Conservation (phyloP, 1,140 invertebrate genomes). For the Pararge aegeria region DNA sequence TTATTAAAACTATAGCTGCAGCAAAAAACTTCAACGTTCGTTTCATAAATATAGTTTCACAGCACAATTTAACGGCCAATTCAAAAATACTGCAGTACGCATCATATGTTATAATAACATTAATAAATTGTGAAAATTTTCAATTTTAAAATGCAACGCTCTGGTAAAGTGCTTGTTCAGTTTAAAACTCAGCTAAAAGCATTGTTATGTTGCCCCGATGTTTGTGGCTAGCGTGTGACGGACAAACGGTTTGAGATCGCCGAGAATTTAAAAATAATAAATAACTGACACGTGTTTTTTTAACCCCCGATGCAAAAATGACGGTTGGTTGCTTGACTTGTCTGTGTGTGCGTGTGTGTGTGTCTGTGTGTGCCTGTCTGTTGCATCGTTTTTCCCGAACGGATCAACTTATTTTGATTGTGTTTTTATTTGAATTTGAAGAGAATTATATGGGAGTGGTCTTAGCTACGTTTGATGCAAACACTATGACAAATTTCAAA, state of each 20-base stretch:
- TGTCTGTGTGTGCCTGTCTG: no score
- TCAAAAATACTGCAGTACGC: neutral
- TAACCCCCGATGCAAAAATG: no score
- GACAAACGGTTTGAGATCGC: slow-evolving; percentile 10
- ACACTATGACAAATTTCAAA: no score
- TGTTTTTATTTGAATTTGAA: no score
- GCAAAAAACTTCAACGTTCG: neutral
- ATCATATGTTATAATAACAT: slow-evolving; percentile 1
- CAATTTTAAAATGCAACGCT: slow-evolving; percentile 10
- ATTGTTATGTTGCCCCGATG: slow-evolving; percentile 15
- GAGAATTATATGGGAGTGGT: no score
- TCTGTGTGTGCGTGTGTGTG: no score
- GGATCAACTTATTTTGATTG: no score
- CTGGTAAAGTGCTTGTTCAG: slow-evolving; percentile 12
- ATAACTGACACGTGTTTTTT: neutral
- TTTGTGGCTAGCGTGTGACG: slow-evolving; percentile 16
- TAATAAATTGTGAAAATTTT: slow-evolving; percentile 10
- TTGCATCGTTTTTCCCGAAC: no score
- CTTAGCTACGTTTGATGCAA: no score
- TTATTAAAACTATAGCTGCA: neutral
- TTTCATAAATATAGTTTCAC: neutral
- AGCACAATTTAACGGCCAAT: neutral
- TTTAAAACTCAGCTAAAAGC: slow-evolving; percentile 17
- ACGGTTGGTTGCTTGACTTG: no score
- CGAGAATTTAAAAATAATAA: neutral